Percentiles rank a stretch among this genome's conserved stretches.
Evolutionary conservation across 2,888 invertebrate genomes (phyloP).

Genomic region (Tetranychus piercei): DNA sequence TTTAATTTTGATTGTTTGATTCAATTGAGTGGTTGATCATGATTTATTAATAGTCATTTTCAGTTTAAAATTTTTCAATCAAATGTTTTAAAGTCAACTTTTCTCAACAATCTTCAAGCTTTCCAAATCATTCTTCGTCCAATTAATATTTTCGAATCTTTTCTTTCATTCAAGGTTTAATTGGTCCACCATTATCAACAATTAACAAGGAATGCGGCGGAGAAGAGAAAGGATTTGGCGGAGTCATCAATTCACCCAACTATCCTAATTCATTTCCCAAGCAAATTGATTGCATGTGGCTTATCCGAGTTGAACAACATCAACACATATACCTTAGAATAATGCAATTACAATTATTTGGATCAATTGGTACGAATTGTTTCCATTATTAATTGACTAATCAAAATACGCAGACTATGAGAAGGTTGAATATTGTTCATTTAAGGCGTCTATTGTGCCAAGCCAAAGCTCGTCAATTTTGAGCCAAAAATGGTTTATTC

Average conservation of each 20-base stretch:
- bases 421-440: too few relatives aligned
- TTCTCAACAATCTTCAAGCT: background rate
- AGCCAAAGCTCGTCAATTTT: too few relatives aligned
- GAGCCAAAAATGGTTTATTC: too few relatives aligned
- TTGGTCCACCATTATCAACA: background rate
- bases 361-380: conserved; percentile 29
- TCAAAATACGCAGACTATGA: too few relatives aligned
- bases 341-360: conserved; percentile 33
- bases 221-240: conserved; percentile 30
- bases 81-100: too few relatives aligned
- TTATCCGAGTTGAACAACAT: conserved; percentile 33
- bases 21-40: too few relatives aligned
- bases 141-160: too few relatives aligned
- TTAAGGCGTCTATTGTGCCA: too few relatives aligned
- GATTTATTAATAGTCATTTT: too few relatives aligned
- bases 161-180: background rate
- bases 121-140: background rate
- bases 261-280: conserved; percentile 33
- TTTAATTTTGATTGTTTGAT: too few relatives aligned
- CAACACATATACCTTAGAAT: conserved; percentile 34
- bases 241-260: conserved; percentile 34
- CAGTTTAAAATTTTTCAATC: too few relatives aligned
- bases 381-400: background rate
- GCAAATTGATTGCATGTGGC: conserved; percentile 35
- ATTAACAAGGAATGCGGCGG: conserved; percentile 29